Conservation (phyloP, 2,888 invertebrate species). For the Parapristionchus giblindavisi region DNA sequence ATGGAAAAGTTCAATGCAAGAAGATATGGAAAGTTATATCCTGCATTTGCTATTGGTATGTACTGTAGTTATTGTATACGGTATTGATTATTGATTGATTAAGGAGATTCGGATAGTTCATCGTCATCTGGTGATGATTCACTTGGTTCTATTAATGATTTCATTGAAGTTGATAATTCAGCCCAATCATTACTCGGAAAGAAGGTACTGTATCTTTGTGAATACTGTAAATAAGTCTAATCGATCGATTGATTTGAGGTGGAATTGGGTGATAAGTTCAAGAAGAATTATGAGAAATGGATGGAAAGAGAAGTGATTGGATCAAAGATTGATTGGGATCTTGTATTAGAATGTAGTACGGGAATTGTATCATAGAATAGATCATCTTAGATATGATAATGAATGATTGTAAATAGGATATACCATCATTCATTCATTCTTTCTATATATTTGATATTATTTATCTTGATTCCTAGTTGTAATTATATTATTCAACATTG, state of each 20-base stretch:
- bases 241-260: slow-evolving; percentile 14
- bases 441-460: no score
- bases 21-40: slow-evolving; percentile 77
- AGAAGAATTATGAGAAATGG: slow-evolving; percentile 85
- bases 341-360: slow-evolving; percentile 66
- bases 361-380: slow-evolving; percentile 43
- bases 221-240: no score
- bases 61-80: no score
- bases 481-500: no score
- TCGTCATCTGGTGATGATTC: not conserved
- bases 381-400: no score
- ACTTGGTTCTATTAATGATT: slow-evolving; percentile 47
- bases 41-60: slow-evolving; percentile 59
- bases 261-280: slow-evolving; percentile 56
- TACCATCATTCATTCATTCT: no score
- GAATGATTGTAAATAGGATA: no score
- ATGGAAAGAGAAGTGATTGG: slow-evolving; percentile 94
- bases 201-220: no score
- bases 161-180: slow-evolving; percentile 58
- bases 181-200: slow-evolving; percentile 53
- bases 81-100: not conserved
- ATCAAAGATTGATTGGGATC: slow-evolving; percentile 75
- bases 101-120: not conserved
- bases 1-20: slow-evolving; percentile 96
- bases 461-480: no score